Base-by-base conservation (phyloP, 1,140 invertebrate species). In the Drosophila pseudoobscura region DNA sequence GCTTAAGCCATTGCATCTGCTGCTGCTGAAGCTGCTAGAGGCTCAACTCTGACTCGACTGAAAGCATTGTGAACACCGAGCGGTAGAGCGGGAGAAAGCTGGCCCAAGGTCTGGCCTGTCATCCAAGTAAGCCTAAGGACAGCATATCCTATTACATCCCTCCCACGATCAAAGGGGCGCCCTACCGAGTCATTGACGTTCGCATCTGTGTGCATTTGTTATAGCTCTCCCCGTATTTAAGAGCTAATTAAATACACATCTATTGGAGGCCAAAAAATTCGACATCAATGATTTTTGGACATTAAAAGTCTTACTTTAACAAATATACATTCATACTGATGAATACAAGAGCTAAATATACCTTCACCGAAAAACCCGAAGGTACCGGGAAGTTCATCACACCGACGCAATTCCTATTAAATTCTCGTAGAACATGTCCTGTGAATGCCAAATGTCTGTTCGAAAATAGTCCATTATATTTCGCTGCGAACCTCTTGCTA, bases 241-340 rank as follows among this genome's bases (percentile, higher is more conserved):
- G 29, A 6, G 29, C 6, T 31, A 31, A 31, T 6, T 8, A 31
- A 31, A 8, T 7, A 29, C 1, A 6, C 29, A 29, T 29, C 29
- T 29, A 8, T 1, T 7, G 29, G 1, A 31, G 7, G 7, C 2
- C 0, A 1, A 31, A 2, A 2, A 31, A 31, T 31, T 5, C 1
- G 7, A 0, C 29, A 7, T 6, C 29, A 31, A 6, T 1, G 6
- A 31, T 31, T 29, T 29, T 7, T 8, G 6, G 26, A 1, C 2
- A 31, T 6, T 26, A 60, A 60, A 56, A 61, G 43, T 35, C 41
- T 46, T 61, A 66, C 61, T 65, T 52, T 56, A 75, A 61, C 66
- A 56, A 61, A 31, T 6, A 31, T 24, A 3, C 24, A 24, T 24
- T 24, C 4, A 2, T 24, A 24, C 4, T 3, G 3, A 24, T 24